Evolutionary conservation across 2,113 vertebrate genomes (phyloP), one percentile per base, ranked within the genome.

Genomic region (Bungarus multicinctus): DNA sequence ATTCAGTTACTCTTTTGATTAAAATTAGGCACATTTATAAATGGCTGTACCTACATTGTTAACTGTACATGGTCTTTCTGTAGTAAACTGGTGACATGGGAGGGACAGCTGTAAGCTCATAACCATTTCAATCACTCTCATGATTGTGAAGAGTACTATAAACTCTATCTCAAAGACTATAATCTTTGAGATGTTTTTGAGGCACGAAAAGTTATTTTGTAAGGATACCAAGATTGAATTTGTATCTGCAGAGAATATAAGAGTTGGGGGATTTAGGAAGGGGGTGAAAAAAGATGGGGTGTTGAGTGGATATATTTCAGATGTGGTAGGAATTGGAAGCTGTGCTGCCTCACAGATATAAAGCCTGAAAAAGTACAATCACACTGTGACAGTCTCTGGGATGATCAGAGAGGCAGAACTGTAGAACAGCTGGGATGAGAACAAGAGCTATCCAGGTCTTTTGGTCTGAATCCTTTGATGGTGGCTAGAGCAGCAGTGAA

Each of bases 1-100:
- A 54, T n/a, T 90, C 92, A 90, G 23, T 90, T 87, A 90, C 74
- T 90, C 45, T 52, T 87, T 90, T 90, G 81, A 90, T 89, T 60
- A 90, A 30, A 90, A 93, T 90, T 93, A 93, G 91, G 39, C 55
- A 25, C 30, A 89, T 22, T 43, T 60, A 87, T 54, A 64, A 86
- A 64, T 87, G 81, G 54, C 55, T 43, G 30, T 27, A 45, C 87
- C 89, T 87, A 53, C 47, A 87, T 16, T 30, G 52, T 27, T n/a
- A 89, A 14, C 3, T 52, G 45, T 5, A 58, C 39, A n/a, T 55
- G 4, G 22, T 30, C 43, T 8, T 85, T 3, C 55, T 11, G 22
- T 23, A 43, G 90, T 43, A 90, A 90, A 52, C 53, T 12, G 22
- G 20, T 50, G 52, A 30, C 52, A 89, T 23, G 25, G 47, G 50